Evolutionary conservation across 2,113 vertebrate genomes (phyloP), one percentile per base, ranked within the genome.

Genomic region (Trogon surrucura): DNA sequence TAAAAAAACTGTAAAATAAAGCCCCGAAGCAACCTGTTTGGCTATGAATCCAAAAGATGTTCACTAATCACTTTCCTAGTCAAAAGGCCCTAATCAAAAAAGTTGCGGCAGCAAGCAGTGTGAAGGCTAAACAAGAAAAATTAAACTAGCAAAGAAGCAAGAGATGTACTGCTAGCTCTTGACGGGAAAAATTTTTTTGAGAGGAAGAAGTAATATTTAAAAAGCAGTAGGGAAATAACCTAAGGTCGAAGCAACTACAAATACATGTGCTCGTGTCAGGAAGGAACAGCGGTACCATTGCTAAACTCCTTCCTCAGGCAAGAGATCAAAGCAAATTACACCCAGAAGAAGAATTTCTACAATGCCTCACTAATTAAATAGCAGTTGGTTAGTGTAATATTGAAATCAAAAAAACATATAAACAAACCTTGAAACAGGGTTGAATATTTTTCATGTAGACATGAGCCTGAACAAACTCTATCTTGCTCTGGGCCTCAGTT

Each of bases 301-400:
- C 95, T 96, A 62, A 96, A 95, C 74, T 95, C 62, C 62, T 83
- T 95, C 91, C 85, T 88, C 89, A 96, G 93, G 91, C 91, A 85
- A 96, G 74, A 93, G 87, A 96, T 96, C 87, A 96, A 96, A 95
- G 91, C 30, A 85, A 89, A 95, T 95, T 94, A 94, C 94, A 94
- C 93, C 94, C 66, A 3, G 77, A 85, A 88, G 75, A 97, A 93
- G 87, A 96, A 97, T 96, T 88, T 91, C 93, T 95, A 91, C 89
- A 81, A 85, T 89, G 89, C 30, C 61, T 92, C 53, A 11, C 65
- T 95, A 96, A 95, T 95, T 92, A 92, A 95, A 81, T 77, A 89
- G 57, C 79, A 89, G 94, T 96, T 95, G 71, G 78, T 85, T 96
- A 20, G 6, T 85, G 80, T 80, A 95, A 89, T 80, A 87, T 77